Conservation (phyloP, 2,888 invertebrate genomes). For the Cheilosia urbana region DNA sequence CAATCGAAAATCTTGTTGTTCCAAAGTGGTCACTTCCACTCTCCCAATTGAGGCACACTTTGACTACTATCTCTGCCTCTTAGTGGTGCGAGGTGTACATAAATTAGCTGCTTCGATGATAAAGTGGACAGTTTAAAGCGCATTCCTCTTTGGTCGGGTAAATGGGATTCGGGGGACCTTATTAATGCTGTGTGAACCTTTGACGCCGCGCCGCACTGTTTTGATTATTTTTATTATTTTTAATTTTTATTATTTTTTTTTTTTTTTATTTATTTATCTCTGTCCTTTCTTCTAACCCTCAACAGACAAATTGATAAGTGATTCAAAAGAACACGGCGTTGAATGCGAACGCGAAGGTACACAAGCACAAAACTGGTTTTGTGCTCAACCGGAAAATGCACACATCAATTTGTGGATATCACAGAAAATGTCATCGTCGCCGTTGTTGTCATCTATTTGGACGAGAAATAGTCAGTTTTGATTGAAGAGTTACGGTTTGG, state of each 20-base stretch:
- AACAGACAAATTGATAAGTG: constrained; percentile 72
- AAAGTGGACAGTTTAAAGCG: constrained; percentile 70
- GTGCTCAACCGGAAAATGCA: constrained; percentile 57
- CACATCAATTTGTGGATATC: constrained; percentile 62
- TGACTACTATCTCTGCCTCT: constrained; percentile 45
- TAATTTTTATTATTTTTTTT: constrained; percentile 54
- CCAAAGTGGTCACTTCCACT: constrained; percentile 67
- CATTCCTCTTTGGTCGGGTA: constrained; percentile 50
- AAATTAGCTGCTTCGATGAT: constrained; percentile 72
- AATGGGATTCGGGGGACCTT: constrained; percentile 64
- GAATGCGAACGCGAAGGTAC: constrained; percentile 14
- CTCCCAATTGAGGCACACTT: constrained; percentile 52
- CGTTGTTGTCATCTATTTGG: background rate
- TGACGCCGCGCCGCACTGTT: constrained; percentile 71
- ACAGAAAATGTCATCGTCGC: constrained; percentile 24
- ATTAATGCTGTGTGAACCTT: constrained; percentile 54
- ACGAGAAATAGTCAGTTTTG: constrained; percentile 50
- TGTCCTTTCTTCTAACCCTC: constrained; percentile 35
- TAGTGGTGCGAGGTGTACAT: constrained; percentile 66
- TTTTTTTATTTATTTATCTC: constrained; percentile 53
- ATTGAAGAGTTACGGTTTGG: constrained; percentile 52
- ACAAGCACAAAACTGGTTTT: constrained; percentile 60
- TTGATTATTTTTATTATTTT: constrained; percentile 56
- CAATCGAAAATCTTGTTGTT: constrained; percentile 52
- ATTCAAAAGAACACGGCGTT: constrained; percentile 48